Evolutionary conservation across 64 coral and sea anemone genomes (phyloP), one percentile per base, ranked within the genome.

Genomic region (Actinia equina): DNA sequence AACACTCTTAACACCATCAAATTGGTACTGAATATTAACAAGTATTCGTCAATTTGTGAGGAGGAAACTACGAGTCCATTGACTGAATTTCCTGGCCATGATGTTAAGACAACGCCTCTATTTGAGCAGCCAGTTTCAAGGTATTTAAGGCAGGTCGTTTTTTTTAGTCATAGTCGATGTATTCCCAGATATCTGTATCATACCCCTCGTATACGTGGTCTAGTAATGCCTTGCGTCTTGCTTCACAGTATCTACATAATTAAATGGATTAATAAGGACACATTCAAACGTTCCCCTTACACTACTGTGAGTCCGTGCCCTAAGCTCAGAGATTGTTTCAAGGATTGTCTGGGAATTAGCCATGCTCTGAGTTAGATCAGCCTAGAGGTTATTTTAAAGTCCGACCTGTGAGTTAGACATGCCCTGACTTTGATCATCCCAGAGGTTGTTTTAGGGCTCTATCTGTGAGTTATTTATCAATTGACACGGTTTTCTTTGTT

Each of bases 171-270:
- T 95, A 95, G 78, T 95, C 90, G 14, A 86, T 86, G 82, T 95
- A 99, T 19, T 99, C 97, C 97, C 97, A 99, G 79, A 99, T 93
- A 45, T 99, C 97, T 5, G 90, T 99, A 8, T 99, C 97, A 60
- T 99, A 99, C 17, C 97, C 97, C 52, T 99, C 97, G 60, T 95
- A 95, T 19, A 99, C 97, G 77, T 99, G 97, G 77, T 99, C 93
- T 37, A 99, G 89, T 55, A 99, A 89, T 0, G 88, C 97, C 82
- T 99, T 95, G 60, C 93, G 90, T 88, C 97, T 92, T 88, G 93
- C 93, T 93, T 99, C 97, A 44, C 97, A 99, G 86, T 99, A 99
- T 77, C 97, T 99, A 70, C 23, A 87, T 74, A 41, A 12, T 13
- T 6, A 74, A 30, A 27, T 7, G 18, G 2, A 74, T 74, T 14